Evolutionary conservation across 2,797 vertebrate genomes (phyloP).

Genomic region (Scyliorhinus canicula): DNA sequence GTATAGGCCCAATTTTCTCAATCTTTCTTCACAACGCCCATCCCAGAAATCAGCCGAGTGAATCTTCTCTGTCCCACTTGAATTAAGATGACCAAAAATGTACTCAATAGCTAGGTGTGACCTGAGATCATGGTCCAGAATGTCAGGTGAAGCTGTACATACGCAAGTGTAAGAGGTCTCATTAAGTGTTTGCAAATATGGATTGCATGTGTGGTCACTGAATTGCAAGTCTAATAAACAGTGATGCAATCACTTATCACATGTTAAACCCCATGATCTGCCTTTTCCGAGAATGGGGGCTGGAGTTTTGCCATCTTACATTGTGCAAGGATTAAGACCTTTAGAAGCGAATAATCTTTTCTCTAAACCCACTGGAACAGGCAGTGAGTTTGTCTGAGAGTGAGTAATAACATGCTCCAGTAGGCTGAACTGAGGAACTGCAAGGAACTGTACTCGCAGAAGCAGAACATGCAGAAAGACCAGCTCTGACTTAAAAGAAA

Average conservation of each 20-base stretch:
- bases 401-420: neutral
- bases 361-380: neutral
- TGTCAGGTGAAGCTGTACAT: neutral
- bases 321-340: neutral
- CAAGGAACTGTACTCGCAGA: neutral
- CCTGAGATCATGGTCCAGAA: neutral
- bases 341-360: neutral
- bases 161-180: neutral
- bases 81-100: too few relatives aligned
- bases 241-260: neutral
- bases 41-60: too few relatives aligned
- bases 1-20: neutral
- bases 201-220: neutral
- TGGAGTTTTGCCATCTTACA: neutral
- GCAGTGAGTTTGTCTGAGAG: too few relatives aligned
- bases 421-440: neutral
- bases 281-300: neutral
- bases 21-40: neutral
- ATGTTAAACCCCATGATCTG: neutral
- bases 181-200: neutral
- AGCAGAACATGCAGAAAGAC: neutral
- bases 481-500: neutral
- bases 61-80: too few relatives aligned
- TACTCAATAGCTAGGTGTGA: neutral
- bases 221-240: neutral